Conservation (phyloP, 2,113 vertebrate genomes). For the Anarhynchus alexandrinus region DNA sequence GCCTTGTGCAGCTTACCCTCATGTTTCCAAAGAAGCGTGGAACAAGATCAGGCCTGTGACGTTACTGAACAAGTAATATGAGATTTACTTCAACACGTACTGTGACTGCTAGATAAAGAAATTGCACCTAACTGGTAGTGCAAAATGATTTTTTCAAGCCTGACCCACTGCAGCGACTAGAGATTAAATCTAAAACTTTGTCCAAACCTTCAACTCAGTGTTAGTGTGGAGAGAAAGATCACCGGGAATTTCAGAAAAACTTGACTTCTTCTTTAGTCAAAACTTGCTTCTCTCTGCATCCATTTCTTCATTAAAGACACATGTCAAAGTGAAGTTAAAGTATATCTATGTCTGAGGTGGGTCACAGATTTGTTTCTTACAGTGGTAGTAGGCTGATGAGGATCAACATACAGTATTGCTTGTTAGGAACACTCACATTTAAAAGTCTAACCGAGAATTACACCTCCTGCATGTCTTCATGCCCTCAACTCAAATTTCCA, state of each 20-base stretch:
- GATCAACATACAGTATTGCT: neutral
- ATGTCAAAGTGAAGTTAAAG: neutral
- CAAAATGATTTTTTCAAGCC: neutral
- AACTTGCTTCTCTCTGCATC: neutral
- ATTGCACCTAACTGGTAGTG: neutral
- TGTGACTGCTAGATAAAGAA: neutral
- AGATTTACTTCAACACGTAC: neutral
- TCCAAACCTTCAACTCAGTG: neutral
- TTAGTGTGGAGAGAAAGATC: neutral
- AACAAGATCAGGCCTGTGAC: neutral
- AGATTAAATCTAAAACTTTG: neutral
- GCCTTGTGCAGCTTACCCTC: neutral
- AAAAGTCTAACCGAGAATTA: neutral
- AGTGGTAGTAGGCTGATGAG: neutral
- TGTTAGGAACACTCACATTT: neutral
- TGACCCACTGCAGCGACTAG: neutral
- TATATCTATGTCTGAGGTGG: neutral
- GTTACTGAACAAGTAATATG: neutral
- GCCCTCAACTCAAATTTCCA: neutral
- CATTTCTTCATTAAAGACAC: neutral
- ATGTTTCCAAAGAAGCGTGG: neutral
- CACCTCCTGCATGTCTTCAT: neutral
- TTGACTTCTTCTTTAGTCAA: neutral
- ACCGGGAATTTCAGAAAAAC: neutral
- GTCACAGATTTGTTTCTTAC: neutral